Percentiles rank a stretch among this genome's conserved stretches.
These are phyloP conservation scores for Nebria ingens DNA, from an alignment of 1,140 invertebrate species.

Conservation along the genomic window DNA sequence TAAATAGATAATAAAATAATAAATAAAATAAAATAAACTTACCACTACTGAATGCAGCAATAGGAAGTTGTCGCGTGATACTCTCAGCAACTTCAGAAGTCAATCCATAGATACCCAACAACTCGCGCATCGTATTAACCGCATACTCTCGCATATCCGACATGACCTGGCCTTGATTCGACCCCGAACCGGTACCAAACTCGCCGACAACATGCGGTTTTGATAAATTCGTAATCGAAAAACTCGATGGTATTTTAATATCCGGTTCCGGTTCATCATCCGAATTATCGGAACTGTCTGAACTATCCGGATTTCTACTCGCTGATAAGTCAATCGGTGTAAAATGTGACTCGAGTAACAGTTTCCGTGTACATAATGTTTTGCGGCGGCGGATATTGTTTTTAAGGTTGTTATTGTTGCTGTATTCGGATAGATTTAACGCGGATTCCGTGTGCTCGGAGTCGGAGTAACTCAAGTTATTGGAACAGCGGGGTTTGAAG, in stretches of 20 bases:
- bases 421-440: constrained; percentile 33
- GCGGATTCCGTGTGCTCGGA: constrained; percentile 37
- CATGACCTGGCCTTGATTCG: constrained; percentile 21
- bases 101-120: constrained; percentile 59
- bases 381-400: constrained; percentile 20
- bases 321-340: constrained; percentile 31
- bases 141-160: constrained; percentile 53
- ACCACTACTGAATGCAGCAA: constrained; percentile 32
- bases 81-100: constrained; percentile 49
- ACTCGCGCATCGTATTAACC: constrained; percentile 63
- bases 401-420: constrained; percentile 35
- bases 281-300: background rate
- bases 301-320: background rate
- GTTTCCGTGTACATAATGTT: constrained; percentile 24
- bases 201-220: constrained; percentile 27
- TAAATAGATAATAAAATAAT: background rate
- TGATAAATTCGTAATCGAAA: constrained; percentile 32
- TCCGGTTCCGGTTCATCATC: constrained; percentile 24
- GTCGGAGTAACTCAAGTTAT: constrained; percentile 38
- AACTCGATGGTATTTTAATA: constrained; percentile 29
- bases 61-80: constrained; percentile 42
- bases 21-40: constrained; percentile 19
- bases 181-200: constrained; percentile 6
- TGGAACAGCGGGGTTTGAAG: constrained; percentile 52
- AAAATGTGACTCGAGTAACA: constrained; percentile 23